Percentiles rank a stretch among this genome's conserved stretches.
phyloP scores from a whole-genome alignment of 2,113 vertebrate genomes.

The Balaeniceps rex region DNA sequence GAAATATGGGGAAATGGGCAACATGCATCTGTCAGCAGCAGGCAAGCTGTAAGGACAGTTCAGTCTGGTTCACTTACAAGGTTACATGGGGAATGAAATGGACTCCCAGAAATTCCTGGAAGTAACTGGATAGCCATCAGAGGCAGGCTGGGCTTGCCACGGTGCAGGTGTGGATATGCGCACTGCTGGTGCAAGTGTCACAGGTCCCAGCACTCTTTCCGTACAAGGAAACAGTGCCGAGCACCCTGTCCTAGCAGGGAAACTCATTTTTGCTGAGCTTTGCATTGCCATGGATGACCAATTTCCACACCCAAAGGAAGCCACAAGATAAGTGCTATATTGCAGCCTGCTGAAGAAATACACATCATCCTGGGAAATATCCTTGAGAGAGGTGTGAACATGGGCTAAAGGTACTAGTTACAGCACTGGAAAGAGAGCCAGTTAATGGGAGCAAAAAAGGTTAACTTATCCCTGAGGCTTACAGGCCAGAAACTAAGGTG shows the following conservation, averaged over 20 bases:
- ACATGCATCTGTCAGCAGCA: neutral
- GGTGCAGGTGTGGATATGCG: neutral
- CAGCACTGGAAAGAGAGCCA: neutral
- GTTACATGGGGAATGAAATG: neutral
- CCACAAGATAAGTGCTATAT: neutral
- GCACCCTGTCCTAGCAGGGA: neutral
- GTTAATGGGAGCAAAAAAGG: neutral
- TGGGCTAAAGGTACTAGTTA: neutral
- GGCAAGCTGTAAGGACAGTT: neutral
- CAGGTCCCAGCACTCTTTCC: neutral
- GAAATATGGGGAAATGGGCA: neutral
- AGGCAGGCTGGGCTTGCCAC: neutral
- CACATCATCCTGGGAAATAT: neutral
- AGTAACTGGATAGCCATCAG: neutral
- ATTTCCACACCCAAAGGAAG: neutral
- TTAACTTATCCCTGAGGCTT: neutral
- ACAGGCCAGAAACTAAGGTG: neutral
- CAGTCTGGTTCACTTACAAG: neutral
- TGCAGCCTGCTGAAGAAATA: neutral
- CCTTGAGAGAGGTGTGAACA: neutral
- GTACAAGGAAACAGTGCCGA: accelerated
- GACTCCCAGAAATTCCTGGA: neutral
- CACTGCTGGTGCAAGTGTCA: no score
- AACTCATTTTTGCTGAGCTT: neutral
- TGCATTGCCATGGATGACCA: neutral